Evolutionary conservation across 2,113 vertebrate genomes (phyloP).

Genomic region (Vulpes lagopus): DNA sequence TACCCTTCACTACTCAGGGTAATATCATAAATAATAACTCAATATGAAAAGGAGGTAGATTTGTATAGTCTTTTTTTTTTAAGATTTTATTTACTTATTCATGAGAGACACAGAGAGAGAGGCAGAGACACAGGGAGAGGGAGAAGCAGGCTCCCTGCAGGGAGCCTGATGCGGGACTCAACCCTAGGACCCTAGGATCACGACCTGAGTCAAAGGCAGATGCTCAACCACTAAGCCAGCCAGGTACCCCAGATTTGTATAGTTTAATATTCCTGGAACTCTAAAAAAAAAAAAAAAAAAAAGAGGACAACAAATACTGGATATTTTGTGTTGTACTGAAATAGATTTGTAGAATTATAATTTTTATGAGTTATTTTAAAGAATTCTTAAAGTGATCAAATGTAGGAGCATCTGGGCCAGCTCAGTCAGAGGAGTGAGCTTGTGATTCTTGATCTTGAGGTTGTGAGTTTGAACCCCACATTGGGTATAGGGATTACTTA

Average conservation of each 20-base stretch:
- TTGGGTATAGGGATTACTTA: background rate
- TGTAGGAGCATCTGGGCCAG: background rate
- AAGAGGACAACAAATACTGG: background rate
- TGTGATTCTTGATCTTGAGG: background rate
- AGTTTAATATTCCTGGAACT: conserved; percentile 10
- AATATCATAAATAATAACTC: conserved; percentile 32
- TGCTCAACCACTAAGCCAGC: no score
- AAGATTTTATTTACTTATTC: no score
- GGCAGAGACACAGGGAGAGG: no score
- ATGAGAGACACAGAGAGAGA: no score
- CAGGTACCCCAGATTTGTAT: no score
- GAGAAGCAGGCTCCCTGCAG: no score
- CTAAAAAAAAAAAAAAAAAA: conserved; percentile 28
- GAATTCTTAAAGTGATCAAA: background rate
- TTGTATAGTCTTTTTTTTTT: background rate
- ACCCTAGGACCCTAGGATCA: no score
- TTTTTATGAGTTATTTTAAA: background rate
- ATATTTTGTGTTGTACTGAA: conserved; percentile 44
- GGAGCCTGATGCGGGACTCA: no score
- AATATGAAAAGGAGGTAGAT: background rate
- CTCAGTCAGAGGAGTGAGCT: background rate
- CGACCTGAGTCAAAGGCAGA: no score
- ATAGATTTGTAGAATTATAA: conserved; percentile 2
- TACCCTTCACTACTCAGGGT: background rate
- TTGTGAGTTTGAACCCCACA: background rate